Evolutionary conservation across 2,888 invertebrate species (phyloP), one percentile per base, ranked within the genome.

Genomic region (Pyrgus malvae): DNA sequence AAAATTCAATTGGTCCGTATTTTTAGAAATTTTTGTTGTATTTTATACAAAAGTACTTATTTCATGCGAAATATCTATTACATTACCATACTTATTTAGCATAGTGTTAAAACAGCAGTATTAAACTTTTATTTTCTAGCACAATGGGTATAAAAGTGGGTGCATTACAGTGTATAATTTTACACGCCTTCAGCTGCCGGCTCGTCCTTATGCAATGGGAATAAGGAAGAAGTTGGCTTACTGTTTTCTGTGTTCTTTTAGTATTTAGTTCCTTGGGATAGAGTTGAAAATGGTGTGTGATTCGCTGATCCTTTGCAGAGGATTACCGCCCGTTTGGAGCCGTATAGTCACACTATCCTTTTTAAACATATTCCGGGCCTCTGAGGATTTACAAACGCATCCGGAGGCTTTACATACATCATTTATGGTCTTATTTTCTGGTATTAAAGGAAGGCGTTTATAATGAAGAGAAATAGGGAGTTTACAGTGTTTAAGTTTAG

Each of bases 101-200:
- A 16, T 23, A 27, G 37, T 25, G 42, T 31, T 51, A 42, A 42
- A 51, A 29, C 25, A 16, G 25, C n/a, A 42, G 25, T 35, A 42
- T 35, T 38, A 50, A 41, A 41, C 35, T 51, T 51, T 51, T 51
- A 42, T 51, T 51, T 51, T 44, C 40, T 31, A 42, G 35, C 42
- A 51, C 42, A 42, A 51, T 27, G 41, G 35, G 33, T 51, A 17
- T 35, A 44, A 42, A 35, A 35, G 42, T 51, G 35, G 50, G 42
- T 42, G 33, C 50, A 44, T 35, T 42, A 51, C 50, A 35, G 27
- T 44, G 44, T 51, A 51, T 44, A 51, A 51, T 44, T 51, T 35
- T 44, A 35, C 35, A 25, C 25, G 51, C 19, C 23, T n/a, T 7
- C 8, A 14, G 23, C 33, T 9, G 23, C 1, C 17, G 11, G 11